These are phyloP conservation scores for Hassar affinis DNA, from an alignment of 2,113 vertebrate genomes.

Conservation along the genomic window DNA sequence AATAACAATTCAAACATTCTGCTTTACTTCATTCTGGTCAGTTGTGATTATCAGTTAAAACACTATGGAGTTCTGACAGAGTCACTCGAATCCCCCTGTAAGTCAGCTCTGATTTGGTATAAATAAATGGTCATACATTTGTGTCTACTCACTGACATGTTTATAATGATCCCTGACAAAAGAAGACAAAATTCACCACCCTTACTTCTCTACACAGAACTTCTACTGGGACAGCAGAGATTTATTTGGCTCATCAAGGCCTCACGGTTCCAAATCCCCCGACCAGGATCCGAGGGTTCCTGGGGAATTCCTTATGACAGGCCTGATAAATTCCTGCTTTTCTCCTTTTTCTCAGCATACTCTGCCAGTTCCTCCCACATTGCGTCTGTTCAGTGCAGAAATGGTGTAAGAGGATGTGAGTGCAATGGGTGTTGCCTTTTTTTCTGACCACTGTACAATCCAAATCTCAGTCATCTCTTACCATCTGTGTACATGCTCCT, in stretches of 20 bases:
- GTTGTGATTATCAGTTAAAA: not conserved
- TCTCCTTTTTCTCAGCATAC: constrained; percentile 42
- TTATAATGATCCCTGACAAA: constrained; percentile 29
- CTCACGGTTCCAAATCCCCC: constrained; percentile 38
- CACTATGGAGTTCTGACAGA: not conserved
- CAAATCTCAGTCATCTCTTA: not conserved
- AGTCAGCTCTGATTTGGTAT: not conserved
- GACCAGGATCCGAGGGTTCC: constrained; percentile 43
- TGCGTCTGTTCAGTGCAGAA: constrained; percentile 29
- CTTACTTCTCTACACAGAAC: constrained; percentile 2
- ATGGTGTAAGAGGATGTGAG: not conserved
- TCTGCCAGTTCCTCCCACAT: constrained; percentile 55
- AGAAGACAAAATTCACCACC: constrained; percentile 14
- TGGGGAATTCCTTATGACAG: constrained; percentile 65
- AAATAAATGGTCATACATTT: constrained; percentile 6
- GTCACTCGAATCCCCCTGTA: not conserved
- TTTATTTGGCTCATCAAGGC: constrained; percentile 68
- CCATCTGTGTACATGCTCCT: not conserved
- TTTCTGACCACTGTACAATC: constrained; percentile 11
- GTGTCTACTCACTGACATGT: constrained; percentile 14
- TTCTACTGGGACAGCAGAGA: constrained; percentile 61
- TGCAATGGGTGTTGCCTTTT: not conserved
- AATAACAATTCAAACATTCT: constrained; percentile 8
- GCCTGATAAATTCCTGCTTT: constrained; percentile 69
- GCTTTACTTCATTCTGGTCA: not conserved